These are phyloP conservation scores for Leucoma salicis DNA, from an alignment of 2,888 invertebrate genomes.

Conservation along the genomic window DNA sequence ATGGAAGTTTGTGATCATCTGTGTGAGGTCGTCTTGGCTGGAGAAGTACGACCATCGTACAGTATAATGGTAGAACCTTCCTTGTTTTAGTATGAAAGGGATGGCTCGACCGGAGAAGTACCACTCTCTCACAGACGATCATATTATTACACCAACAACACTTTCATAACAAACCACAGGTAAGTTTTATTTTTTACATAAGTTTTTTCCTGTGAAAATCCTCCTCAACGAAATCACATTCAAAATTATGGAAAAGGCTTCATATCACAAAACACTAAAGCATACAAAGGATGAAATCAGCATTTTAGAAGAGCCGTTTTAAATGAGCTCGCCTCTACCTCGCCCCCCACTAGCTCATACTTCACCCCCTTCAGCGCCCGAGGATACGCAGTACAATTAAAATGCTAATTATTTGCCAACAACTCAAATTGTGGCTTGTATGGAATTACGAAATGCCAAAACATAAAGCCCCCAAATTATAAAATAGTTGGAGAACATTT, in stretches of 20 bases:
- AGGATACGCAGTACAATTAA: conserved; percentile 53
- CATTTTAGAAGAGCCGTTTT: conserved; percentile 37
- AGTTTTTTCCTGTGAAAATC: too few relatives aligned
- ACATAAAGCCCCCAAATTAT: conserved; percentile 25
- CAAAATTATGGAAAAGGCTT: conserved; percentile 18
- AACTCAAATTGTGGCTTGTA: conserved; percentile 45
- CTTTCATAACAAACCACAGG: too few relatives aligned
- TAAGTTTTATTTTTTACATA: too few relatives aligned
- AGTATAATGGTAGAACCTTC: too few relatives aligned
- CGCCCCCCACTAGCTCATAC: conserved; percentile 10
- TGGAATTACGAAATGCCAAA: conserved; percentile 36
- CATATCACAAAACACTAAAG: conserved; percentile 32
- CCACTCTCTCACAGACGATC: too few relatives aligned
- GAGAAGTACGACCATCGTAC: too few relatives aligned
- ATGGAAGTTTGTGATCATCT: too few relatives aligned
- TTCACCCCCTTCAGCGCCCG: conserved; percentile 13
- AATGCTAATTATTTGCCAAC: conserved; percentile 70
- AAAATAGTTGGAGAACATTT: conserved; percentile 20
- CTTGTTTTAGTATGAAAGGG: too few relatives aligned
- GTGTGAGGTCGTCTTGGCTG: too few relatives aligned
- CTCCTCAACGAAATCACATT: conserved; percentile 6
- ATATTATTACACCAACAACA: too few relatives aligned
- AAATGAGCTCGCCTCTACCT: conserved; percentile 22
- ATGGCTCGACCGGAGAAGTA: too few relatives aligned
- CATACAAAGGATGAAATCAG: conserved; percentile 39